These are phyloP conservation scores for Grantiella picta DNA, from an alignment of 2,113 vertebrate genomes.

Conservation along the genomic window DNA sequence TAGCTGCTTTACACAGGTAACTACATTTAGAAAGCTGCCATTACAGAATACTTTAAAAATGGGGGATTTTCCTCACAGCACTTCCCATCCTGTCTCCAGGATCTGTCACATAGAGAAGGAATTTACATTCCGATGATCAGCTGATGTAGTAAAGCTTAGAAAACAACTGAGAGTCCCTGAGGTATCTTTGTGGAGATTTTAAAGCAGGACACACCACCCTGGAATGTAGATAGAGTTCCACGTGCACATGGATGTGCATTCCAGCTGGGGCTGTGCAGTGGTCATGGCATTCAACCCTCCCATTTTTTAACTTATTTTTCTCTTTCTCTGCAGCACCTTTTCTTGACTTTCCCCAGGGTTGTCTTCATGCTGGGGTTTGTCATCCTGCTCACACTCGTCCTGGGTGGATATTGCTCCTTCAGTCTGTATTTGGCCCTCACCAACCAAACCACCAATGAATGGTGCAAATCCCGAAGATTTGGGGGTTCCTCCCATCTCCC, in stretches of 20 bases:
- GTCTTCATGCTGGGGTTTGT: constrained; percentile 93
- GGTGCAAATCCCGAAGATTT: constrained; percentile 76
- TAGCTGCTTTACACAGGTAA: background rate
- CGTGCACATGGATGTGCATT: rapidly evolving
- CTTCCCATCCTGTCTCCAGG: background rate
- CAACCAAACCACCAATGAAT: constrained; percentile 93
- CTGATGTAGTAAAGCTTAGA: background rate
- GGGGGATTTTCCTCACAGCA: background rate
- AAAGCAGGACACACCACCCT: background rate
- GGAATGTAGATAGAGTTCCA: background rate
- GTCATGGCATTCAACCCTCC: background rate
- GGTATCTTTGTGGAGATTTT: background rate
- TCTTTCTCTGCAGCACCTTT: constrained; percentile 82
- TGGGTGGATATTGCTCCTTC: constrained; percentile 86
- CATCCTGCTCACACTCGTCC: constrained; percentile 79
- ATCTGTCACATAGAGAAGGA: background rate
- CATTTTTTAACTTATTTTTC: background rate
- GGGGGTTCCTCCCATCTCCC: constrained; percentile 2
- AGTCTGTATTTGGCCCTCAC: constrained; percentile 79
- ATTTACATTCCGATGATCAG: background rate
- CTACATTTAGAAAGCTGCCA: background rate
- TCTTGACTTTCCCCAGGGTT: constrained; percentile 90
- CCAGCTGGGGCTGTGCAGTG: rapidly evolving
- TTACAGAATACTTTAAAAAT: background rate
- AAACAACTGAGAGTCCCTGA: background rate